phyloP scores from a whole-genome alignment of 1,140 invertebrate species.

The Caerostris extrusa region DNA sequence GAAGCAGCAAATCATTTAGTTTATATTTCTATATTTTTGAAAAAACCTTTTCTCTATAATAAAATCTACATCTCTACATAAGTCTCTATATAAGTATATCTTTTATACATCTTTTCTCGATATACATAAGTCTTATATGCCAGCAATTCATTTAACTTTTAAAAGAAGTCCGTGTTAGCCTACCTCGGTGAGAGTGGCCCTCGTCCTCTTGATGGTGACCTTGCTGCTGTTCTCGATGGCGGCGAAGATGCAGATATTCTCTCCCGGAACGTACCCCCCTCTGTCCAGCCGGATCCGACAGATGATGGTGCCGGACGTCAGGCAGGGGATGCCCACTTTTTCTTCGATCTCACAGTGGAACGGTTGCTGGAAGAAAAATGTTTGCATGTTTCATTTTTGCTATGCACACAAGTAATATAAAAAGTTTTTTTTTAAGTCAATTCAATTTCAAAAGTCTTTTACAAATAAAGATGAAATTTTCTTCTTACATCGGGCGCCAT shows the following conservation, averaged over 20 bases:
- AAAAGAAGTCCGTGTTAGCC: conserved; percentile 12
- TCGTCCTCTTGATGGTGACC: conserved; percentile 88
- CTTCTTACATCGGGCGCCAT: neutral
- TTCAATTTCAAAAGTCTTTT: too few relatives aligned
- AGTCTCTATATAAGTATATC: too few relatives aligned
- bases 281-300: conserved; percentile 93
- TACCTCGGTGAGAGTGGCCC: conserved; percentile 90
- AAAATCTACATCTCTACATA: too few relatives aligned
- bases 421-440: too few relatives aligned
- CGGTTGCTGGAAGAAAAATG: conserved; percentile 87
- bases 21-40: too few relatives aligned
- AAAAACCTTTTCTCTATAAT: too few relatives aligned
- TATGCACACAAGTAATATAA: neutral
- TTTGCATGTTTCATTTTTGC: too few relatives aligned
- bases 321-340: conserved; percentile 92
- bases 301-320: conserved; percentile 90
- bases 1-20: too few relatives aligned
- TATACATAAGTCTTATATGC: too few relatives aligned
- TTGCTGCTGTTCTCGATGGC: conserved; percentile 91
- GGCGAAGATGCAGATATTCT: conserved; percentile 93
- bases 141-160: neutral
- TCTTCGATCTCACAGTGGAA: conserved; percentile 95
- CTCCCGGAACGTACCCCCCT: conserved; percentile 95
- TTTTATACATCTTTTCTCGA: too few relatives aligned
- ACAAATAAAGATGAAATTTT: neutral